Percentiles rank a stretch among this genome's conserved stretches.
Evolutionary conservation across 2,113 vertebrate species (phyloP).

Genomic region (Lophius piscatorius): DNA sequence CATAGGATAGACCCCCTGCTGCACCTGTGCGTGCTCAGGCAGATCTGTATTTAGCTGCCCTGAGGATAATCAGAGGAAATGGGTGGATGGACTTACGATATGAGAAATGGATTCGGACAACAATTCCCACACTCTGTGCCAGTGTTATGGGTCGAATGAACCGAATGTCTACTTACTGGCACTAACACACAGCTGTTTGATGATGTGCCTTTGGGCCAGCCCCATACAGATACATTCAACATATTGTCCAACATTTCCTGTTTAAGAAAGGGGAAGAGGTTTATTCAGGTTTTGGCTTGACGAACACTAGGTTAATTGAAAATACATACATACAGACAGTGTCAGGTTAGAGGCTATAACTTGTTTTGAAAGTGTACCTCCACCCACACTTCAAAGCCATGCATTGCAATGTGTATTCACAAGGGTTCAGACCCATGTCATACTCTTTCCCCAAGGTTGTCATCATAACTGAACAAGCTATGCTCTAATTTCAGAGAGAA

Average conservation of each 20-base stretch:
- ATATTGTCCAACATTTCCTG: conserved; percentile 48
- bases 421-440: conserved; percentile 18
- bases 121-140: conserved; percentile 56
- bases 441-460: conserved; percentile 47
- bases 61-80: conserved; percentile 60
- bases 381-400: conserved; percentile 9
- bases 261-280: neutral
- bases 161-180: conserved; percentile 70
- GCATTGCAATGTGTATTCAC: conserved; percentile 32
- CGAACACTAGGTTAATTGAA: too few species aligned
- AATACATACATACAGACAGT: too few species aligned
- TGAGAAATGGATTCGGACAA: conserved; percentile 68
- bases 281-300: conserved; percentile 16
- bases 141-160: conserved; percentile 71
- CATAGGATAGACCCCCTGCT: conserved; percentile 64
- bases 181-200: conserved; percentile 71
- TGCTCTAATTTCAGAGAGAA: conserved; percentile 42
- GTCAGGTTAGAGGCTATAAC: neutral
- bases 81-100: conserved; percentile 63
- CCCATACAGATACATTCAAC: conserved; percentile 46
- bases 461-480: conserved; percentile 50
- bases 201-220: conserved; percentile 69
- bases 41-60: conserved; percentile 77
- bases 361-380: neutral
- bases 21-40: conserved; percentile 76